A percentile compares a stretch with the other conserved stretches of the same genome.
These are phyloP conservation scores for Mythimna loreyi DNA, from an alignment of 2,888 invertebrate genomes.

Conservation along the genomic window DNA sequence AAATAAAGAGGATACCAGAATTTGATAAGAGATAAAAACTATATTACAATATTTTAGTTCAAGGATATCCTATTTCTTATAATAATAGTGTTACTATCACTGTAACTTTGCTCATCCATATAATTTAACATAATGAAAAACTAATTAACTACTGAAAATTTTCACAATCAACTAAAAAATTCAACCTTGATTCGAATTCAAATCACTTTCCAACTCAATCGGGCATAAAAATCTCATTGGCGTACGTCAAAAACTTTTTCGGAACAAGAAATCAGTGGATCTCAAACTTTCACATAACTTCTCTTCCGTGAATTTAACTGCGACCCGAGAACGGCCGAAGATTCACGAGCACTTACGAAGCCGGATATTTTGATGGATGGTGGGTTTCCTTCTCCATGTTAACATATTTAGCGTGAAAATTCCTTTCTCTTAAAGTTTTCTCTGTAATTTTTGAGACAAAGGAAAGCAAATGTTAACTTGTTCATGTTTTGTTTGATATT, in stretches of 20 bases:
- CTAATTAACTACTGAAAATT: neutral
- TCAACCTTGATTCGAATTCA: conserved; percentile 13
- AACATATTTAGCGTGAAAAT: conserved; percentile 31
- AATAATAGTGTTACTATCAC: neutral
- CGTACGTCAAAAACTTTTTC: conserved; percentile 39
- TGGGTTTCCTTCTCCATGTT: conserved; percentile 22
- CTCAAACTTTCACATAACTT: conserved; percentile 41
- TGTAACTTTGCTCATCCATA: too few relatives aligned
- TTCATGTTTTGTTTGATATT: conserved; percentile 1
- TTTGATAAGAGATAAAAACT: too few relatives aligned
- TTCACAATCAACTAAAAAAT: neutral
- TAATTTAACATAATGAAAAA: neutral
- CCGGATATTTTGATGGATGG: conserved; percentile 46
- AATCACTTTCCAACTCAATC: conserved; percentile 21
- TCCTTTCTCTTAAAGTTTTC: conserved; percentile 25
- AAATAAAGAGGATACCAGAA: too few relatives aligned
- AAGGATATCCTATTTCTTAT: neutral
- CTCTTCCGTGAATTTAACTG: conserved; percentile 19
- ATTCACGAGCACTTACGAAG: conserved; percentile 46
- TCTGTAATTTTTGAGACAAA: neutral
- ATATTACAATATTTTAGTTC: neutral
- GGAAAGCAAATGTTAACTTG: neutral
- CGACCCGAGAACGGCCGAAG: conserved; percentile 20
- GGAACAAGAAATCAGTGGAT: conserved; percentile 29
- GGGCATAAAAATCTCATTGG: conserved; percentile 32